Evolutionary conservation across 2,888 invertebrate species (phyloP).

Genomic region (Sclerodermus sp.): DNA sequence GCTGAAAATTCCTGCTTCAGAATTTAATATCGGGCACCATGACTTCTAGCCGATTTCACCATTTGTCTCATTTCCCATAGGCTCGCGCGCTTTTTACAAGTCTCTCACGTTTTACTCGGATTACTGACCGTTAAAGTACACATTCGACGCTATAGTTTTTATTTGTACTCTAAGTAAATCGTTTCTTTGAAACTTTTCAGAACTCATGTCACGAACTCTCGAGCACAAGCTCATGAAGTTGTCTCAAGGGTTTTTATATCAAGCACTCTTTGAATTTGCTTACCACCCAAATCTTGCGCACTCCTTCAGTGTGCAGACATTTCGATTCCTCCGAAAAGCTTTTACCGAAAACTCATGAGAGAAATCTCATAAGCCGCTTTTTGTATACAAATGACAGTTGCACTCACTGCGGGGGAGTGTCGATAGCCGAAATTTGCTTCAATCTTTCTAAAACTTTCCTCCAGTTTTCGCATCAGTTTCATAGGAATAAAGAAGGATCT

Average conservation of each 20-base stretch:
- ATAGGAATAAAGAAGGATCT: too few species aligned
- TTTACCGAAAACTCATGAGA: constrained; percentile 26
- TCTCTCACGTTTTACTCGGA: too few species aligned
- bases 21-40: too few species aligned
- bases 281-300: constrained; percentile 18
- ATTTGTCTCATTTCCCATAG: too few species aligned
- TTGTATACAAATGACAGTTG: constrained; percentile 11
- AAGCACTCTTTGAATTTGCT: constrained; percentile 27
- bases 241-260: constrained; percentile 29
- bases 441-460: too few species aligned
- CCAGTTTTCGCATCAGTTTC: too few species aligned
- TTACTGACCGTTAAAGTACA: too few species aligned
- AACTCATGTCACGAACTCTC: constrained; percentile 27
- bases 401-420: constrained; percentile 5
- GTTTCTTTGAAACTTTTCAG: constrained; percentile 30
- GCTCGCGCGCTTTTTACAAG: too few species aligned
- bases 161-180: constrained; percentile 28
- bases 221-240: constrained; percentile 29
- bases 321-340: constrained; percentile 22
- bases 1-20: too few species aligned
- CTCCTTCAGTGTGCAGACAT: constrained; percentile 21
- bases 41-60: too few species aligned
- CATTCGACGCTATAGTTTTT: background rate
- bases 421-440: background rate
- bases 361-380: constrained; percentile 13